Conservation (phyloP, 2,113 vertebrate species). For the Vicugna pacos region DNA sequence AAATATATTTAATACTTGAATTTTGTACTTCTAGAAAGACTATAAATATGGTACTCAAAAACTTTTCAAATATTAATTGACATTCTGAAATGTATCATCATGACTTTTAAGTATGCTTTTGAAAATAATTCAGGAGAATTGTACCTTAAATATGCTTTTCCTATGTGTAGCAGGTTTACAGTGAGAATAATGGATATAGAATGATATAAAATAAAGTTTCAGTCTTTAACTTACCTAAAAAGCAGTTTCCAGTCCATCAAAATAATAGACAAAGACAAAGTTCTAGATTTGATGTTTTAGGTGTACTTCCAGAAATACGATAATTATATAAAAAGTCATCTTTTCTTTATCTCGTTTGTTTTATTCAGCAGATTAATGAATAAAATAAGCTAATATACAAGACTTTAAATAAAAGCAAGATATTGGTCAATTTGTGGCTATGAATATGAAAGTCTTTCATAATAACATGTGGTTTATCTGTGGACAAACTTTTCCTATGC, state of each 20-base stretch:
- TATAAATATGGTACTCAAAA: conserved; percentile 18
- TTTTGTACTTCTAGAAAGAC: conserved; percentile 13
- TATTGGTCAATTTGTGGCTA: background rate
- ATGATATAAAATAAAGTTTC: conserved; percentile 17
- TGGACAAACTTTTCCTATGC: background rate
- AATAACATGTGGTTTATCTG: background rate
- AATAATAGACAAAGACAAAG: background rate
- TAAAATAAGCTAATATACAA: background rate
- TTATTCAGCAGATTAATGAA: background rate
- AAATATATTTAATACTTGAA: conserved; percentile 54
- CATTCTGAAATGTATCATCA: conserved; percentile 27
- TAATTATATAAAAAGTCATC: background rate
- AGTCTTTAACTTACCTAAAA: conserved; percentile 31
- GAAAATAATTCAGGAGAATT: conserved; percentile 42
- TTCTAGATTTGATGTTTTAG: background rate
- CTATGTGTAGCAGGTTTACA: conserved; percentile 3
- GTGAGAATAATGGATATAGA: background rate
- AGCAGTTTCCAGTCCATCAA: background rate
- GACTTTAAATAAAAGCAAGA: background rate
- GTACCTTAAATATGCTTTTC: background rate
- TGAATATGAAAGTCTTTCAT: background rate
- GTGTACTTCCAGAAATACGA: background rate
- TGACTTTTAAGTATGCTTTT: conserved; percentile 30
- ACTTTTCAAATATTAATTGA: conserved; percentile 61
- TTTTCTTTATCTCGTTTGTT: background rate